Percentiles rank a stretch among this genome's conserved stretches.
Conservation (phyloP, 2,797 vertebrate genomes). For the Cryptoprocta ferox region DNA sequence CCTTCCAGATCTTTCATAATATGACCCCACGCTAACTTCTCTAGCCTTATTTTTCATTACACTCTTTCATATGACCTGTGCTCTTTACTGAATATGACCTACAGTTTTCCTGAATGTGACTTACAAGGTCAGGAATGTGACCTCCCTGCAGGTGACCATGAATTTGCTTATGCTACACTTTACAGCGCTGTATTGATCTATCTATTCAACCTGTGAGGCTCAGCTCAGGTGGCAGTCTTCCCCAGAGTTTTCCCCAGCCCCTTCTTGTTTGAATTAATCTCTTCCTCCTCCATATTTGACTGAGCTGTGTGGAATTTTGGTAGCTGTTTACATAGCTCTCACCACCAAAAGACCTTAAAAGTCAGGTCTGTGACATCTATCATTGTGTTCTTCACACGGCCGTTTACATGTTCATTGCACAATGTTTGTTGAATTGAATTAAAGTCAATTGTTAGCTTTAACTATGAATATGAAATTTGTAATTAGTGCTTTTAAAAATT, state of each 20-base stretch:
- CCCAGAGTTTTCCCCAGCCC: neutral
- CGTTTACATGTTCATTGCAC: neutral
- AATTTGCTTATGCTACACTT: neutral
- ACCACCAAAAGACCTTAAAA: neutral
- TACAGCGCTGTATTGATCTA: neutral
- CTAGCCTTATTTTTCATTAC: neutral
- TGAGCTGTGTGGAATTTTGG: neutral
- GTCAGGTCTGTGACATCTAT: neutral
- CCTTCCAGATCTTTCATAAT: neutral
- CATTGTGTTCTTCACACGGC: neutral
- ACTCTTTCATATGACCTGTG: neutral
- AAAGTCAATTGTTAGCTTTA: neutral
- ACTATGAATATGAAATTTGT: neutral
- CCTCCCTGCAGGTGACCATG: neutral
- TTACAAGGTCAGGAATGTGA: neutral
- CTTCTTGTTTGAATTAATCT: neutral
- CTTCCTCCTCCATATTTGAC: neutral
- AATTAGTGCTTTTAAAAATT: neutral
- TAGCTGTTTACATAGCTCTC: neutral
- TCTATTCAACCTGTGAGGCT: neutral
- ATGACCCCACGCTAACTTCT: neutral
- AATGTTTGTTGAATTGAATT: slow-evolving; percentile 1
- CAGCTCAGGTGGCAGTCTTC: neutral
- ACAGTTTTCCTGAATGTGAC: neutral
- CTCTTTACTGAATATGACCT: neutral